Conservation (phyloP, 2,888 invertebrate genomes). For the Odontomyia ornata region DNA sequence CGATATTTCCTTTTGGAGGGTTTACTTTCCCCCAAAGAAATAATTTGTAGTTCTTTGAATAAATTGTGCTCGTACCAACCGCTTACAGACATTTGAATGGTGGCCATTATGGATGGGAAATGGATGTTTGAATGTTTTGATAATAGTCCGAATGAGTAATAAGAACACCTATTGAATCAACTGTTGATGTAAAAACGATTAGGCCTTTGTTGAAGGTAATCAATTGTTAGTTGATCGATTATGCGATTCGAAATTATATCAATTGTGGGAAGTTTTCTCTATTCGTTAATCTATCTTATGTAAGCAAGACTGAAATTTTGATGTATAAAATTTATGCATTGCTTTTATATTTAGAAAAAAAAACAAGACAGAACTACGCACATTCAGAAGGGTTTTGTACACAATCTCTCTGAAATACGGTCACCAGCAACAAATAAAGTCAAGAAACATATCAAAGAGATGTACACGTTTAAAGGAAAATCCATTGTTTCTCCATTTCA, state of each 20-base stretch:
- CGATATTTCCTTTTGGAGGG: not conserved
- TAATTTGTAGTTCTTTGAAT: conserved; percentile 14
- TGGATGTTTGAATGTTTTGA: not conserved
- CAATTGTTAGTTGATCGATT: conserved; percentile 8
- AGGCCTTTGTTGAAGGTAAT: not conserved
- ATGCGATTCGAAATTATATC: not conserved
- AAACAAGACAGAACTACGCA: too few species aligned
- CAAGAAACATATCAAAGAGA: too few species aligned
- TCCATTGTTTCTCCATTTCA: too few species aligned
- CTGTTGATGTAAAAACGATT: conserved; percentile 21
- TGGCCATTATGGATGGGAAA: not conserved
- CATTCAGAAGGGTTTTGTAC: too few species aligned
- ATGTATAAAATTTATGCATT: too few species aligned
- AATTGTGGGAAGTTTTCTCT: not conserved
- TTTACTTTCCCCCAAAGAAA: not conserved
- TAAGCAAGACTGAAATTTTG: too few species aligned
- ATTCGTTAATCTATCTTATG: too few species aligned
- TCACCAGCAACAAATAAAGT: too few species aligned
- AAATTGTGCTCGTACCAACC: not conserved
- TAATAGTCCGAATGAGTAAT: conserved; percentile 14
- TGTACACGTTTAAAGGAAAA: too few species aligned
- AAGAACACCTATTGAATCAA: conserved; percentile 11
- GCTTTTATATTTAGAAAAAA: too few species aligned
- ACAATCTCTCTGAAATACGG: too few species aligned
- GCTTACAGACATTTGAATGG: conserved; percentile 6